Conservation (phyloP, 2,113 vertebrate genomes). For the Python bivittatus region DNA sequence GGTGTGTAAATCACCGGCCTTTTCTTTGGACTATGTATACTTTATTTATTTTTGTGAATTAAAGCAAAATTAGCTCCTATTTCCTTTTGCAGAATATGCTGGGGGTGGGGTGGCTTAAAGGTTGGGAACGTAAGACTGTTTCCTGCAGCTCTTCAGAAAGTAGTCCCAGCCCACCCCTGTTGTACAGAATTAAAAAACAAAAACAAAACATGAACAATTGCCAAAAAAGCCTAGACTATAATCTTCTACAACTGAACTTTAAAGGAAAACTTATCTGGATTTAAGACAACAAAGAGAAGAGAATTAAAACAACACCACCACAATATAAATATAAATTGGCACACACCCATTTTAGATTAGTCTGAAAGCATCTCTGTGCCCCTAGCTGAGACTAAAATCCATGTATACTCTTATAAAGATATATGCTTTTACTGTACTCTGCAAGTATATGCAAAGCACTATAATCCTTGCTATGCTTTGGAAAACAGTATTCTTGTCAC, state of each 20-base stretch:
- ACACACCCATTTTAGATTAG: background rate
- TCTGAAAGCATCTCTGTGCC: background rate
- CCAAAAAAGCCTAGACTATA: background rate
- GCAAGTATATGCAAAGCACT: background rate
- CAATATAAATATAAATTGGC: background rate
- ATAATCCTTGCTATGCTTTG: background rate
- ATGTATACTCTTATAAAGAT: background rate
- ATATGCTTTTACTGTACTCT: background rate
- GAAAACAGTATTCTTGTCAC: background rate
- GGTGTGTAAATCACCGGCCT: background rate
- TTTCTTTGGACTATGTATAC: constrained; percentile 3
- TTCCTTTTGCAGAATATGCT: background rate
- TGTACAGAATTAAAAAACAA: background rate
- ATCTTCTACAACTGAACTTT: background rate
- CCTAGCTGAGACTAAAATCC: background rate
- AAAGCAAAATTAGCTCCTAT: background rate
- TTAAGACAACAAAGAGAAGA: background rate
- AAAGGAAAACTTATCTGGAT: background rate
- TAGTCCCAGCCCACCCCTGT: background rate
- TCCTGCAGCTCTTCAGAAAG: background rate
- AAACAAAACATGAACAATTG: constrained; percentile 7
- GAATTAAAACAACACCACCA: background rate
- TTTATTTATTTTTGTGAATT: background rate
- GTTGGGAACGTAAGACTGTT: background rate
- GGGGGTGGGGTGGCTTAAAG: background rate